phyloP scores from a whole-genome alignment of 1,140 invertebrate genomes.

The Atta cephalotes region DNA sequence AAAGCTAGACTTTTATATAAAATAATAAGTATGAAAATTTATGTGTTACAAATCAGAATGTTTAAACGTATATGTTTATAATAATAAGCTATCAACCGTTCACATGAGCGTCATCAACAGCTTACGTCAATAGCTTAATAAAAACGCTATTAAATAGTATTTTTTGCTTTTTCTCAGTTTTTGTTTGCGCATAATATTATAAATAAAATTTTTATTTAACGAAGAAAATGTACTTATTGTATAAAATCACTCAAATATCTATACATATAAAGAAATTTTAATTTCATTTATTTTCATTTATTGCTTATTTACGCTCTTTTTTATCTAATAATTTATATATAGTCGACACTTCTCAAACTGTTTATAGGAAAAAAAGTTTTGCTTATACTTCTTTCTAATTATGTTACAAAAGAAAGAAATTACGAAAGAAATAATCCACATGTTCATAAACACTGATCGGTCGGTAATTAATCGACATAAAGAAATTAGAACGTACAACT shows the following conservation, averaged over 20 bases:
- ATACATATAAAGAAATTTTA: not conserved
- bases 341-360: not conserved
- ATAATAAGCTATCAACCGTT: not conserved
- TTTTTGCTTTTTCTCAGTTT: not conserved
- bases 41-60: not conserved
- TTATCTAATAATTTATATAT: no score
- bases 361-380: not conserved
- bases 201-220: not conserved
- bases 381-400: not conserved
- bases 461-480: slow-evolving; percentile 16
- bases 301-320: not conserved
- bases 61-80: not conserved
- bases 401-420: not conserved
- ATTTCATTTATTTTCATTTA: not conserved
- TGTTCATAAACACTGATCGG: slow-evolving; percentile 2
- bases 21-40: slow-evolving; percentile 6
- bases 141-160: not conserved
- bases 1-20: not conserved
- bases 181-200: not conserved
- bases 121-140: not conserved
- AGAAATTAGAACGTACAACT: slow-evolving; percentile 42
- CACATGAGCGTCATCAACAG: not conserved
- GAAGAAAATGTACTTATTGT: not conserved
- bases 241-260: not conserved
- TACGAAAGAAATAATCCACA: slow-evolving; percentile 3